Conservation (phyloP, 2,888 invertebrate species). For the Scaptomyza cyrtandrae region DNA sequence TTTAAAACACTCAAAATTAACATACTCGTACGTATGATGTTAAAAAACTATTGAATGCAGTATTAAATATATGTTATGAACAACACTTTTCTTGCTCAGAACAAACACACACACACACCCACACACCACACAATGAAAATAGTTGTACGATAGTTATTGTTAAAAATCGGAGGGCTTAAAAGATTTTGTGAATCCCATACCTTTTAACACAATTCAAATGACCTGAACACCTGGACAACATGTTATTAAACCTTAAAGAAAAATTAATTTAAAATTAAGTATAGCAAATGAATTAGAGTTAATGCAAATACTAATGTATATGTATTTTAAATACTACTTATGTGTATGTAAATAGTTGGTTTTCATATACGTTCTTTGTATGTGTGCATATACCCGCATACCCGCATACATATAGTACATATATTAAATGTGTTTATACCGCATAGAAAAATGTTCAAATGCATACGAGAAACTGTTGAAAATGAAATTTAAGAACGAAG, state of each 20-base stretch:
- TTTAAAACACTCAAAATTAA: slow-evolving; percentile 34
- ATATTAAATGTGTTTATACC: slow-evolving; percentile 7
- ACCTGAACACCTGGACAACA: slow-evolving; percentile 50
- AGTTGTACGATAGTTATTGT: slow-evolving; percentile 41
- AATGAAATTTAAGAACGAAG: slow-evolving; percentile 35
- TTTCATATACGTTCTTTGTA: slow-evolving; percentile 54
- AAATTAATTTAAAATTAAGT: not conserved
- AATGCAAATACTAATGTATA: slow-evolving; percentile 30
- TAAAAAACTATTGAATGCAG: slow-evolving; percentile 40
- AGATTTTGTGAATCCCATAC: slow-evolving; percentile 46
- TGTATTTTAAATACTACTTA: slow-evolving; percentile 53
- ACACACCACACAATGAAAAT: slow-evolving; percentile 7
- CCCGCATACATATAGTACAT: slow-evolving; percentile 27
- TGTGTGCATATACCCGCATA: slow-evolving; percentile 48
- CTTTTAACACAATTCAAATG: slow-evolving; percentile 57
- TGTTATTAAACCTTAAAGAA: slow-evolving; percentile 18
- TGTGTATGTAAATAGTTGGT: slow-evolving; percentile 72
- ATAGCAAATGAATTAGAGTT: slow-evolving; percentile 33
- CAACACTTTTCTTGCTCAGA: slow-evolving; percentile 44
- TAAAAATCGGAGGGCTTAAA: slow-evolving; percentile 35
- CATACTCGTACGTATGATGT: slow-evolving; percentile 17
- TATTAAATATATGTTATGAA: slow-evolving; percentile 48
- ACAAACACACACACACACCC: slow-evolving; percentile 16
- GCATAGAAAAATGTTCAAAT: slow-evolving; percentile 50
- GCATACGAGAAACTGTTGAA: slow-evolving; percentile 50